These are phyloP conservation scores for Drosophila paulistorum DNA, from an alignment of 1,140 invertebrate species.

Conservation along the genomic window DNA sequence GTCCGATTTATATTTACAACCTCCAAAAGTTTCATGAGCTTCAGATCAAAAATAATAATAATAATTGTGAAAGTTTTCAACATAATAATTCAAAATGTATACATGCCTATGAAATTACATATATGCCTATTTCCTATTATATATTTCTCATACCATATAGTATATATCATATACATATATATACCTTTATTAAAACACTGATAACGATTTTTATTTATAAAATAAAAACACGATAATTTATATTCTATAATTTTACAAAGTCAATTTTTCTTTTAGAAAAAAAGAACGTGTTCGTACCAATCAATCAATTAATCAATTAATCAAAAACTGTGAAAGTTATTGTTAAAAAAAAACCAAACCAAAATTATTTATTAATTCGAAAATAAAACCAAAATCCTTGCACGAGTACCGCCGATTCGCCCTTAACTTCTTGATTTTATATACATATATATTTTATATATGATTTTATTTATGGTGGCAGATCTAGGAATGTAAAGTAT, in stretches of 20 bases:
- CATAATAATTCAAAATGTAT: too few species aligned
- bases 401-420: constrained; percentile 82
- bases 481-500: too few species aligned
- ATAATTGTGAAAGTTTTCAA: too few species aligned
- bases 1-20: too few species aligned
- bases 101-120: too few species aligned
- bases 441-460: constrained; percentile 8
- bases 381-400: constrained; percentile 68
- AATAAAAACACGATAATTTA: constrained; percentile 24
- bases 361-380: neutral
- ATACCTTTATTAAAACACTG: neutral
- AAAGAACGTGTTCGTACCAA: neutral
- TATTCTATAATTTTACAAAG: constrained; percentile 37
- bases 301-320: neutral
- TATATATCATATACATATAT: too few species aligned
- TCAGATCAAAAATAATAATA: too few species aligned
- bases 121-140: too few species aligned
- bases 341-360: neutral
- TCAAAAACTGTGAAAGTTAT: neutral
- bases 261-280: constrained; percentile 11
- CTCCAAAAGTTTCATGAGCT: too few species aligned
- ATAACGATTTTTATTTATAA: constrained; percentile 8
- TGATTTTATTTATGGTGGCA: too few species aligned
- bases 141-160: too few species aligned
- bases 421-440: constrained; percentile 70